Conservation (phyloP, 2,797 vertebrate genomes). For the Peromyscus melanophrys region DNA sequence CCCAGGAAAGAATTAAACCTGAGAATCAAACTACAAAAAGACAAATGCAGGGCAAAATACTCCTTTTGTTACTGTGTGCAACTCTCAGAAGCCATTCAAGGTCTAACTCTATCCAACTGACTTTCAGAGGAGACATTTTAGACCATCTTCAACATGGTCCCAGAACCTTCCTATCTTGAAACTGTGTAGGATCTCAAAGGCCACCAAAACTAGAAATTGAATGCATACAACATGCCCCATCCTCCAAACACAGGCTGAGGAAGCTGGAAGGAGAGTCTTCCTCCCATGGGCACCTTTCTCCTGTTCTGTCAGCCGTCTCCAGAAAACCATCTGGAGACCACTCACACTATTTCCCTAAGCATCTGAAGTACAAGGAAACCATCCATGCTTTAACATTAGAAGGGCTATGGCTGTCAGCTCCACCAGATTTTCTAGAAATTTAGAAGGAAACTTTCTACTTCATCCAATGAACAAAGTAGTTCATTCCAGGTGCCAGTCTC, state of each 20-base stretch:
- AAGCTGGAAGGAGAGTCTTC: background rate
- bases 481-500: background rate
- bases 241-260: background rate
- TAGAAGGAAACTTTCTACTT: background rate
- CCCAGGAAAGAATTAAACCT: background rate
- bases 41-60: background rate
- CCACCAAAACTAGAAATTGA: background rate
- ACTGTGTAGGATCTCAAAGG: background rate
- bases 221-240: background rate
- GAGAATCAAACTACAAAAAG: constrained; percentile 19
- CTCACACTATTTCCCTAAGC: background rate
- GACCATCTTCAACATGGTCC: background rate
- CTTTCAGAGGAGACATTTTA: background rate
- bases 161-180: background rate
- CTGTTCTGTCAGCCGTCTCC: background rate
- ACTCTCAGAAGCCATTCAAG: background rate
- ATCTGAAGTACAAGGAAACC: background rate
- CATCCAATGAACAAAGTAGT: background rate
- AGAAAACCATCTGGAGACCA: background rate
- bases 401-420: background rate
- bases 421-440: constrained; percentile 5
- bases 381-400: background rate
- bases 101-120: background rate
- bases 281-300: background rate
- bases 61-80: background rate